phyloP scores from a whole-genome alignment of 2,797 vertebrate species.

The Rhinogobio ventralis region DNA sequence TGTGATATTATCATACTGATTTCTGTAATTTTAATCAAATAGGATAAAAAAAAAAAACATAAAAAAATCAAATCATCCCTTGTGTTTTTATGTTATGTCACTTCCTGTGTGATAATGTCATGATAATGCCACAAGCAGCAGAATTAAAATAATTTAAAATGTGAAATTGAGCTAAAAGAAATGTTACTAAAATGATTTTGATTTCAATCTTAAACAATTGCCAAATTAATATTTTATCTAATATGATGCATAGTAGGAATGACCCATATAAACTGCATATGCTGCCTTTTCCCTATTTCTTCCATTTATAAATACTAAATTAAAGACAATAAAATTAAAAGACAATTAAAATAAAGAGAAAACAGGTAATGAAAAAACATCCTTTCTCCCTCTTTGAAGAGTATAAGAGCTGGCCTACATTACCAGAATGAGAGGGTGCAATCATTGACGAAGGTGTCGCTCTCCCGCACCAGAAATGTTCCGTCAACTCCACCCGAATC shows the following conservation, averaged over 20 bases:
- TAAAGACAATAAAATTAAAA: too few relatives aligned
- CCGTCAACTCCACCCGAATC: constrained; percentile 88
- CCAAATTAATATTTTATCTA: background rate
- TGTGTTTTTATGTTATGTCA: background rate
- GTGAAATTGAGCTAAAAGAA: too few relatives aligned
- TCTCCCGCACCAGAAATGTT: constrained; percentile 92
- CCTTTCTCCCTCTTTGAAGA: background rate
- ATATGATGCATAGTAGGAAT: background rate
- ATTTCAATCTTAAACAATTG: background rate
- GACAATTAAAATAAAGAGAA: background rate
- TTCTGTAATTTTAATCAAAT: background rate
- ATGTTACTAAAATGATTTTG: background rate
- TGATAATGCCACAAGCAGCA: background rate
- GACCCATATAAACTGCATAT: background rate
- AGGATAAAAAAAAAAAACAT: background rate
- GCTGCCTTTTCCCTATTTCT: background rate
- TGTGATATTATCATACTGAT: background rate
- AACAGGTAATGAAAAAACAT: background rate
- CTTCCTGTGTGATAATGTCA: constrained; percentile 2
- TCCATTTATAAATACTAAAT: background rate
- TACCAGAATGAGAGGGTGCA: constrained; percentile 97
- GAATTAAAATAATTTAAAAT: background rate
- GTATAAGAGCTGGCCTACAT: background rate
- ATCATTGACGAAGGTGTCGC: constrained; percentile 83
- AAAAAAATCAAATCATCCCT: background rate